Base-by-base conservation (phyloP, 2,113 vertebrate species). In the Rhinoptilus africanus region DNA sequence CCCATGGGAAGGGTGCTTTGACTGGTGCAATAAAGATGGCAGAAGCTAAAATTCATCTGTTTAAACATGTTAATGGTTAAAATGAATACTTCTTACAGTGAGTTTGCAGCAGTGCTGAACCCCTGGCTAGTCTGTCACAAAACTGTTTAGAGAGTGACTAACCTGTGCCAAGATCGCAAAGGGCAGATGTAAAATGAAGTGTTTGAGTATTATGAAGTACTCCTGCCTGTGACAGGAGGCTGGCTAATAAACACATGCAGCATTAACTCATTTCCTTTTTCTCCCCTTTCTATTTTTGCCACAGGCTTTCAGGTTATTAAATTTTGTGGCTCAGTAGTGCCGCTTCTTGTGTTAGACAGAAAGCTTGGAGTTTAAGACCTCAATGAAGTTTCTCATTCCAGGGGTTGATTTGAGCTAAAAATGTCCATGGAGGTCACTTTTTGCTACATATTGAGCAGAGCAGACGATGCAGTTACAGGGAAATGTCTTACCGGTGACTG, bases 331-430 rank as follows among this genome's bases (percentile, higher is more conserved):
- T 89, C 59, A 84, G 75, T 51, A 78, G 59, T 43, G 45, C 24
- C 2, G 1, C 53, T 87, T 59, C 62, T 89, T 56, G 54, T 78
- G 59, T 69, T 80, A 82, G 51, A 35, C 62, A 64, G 56, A 84
- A 91, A 85, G 48, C 71, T 88, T 14, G 1, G 26, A 63, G 74
- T 83, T 79, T 89, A 77, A 77, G 84, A 83, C 68, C 59, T 90
- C 81, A 64, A 2, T 91, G 80, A 82, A 85, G 57, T 84, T 94
- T 92, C 71, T 83, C 59, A 60, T 94, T 94, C n/a, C 75, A 64
- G 56, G 37, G 71, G 63, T 91, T 91, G 94, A 71, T 95, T 69
- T 74, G 50, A 90, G 67, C 50, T 94, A 71, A 91, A 93, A 92
- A 64, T 4, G 10, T 80, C 66, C 3, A 0, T 24, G 48, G 71